phyloP scores from a whole-genome alignment of 1,140 invertebrate species.

The Zaprionus tsacasi region DNA sequence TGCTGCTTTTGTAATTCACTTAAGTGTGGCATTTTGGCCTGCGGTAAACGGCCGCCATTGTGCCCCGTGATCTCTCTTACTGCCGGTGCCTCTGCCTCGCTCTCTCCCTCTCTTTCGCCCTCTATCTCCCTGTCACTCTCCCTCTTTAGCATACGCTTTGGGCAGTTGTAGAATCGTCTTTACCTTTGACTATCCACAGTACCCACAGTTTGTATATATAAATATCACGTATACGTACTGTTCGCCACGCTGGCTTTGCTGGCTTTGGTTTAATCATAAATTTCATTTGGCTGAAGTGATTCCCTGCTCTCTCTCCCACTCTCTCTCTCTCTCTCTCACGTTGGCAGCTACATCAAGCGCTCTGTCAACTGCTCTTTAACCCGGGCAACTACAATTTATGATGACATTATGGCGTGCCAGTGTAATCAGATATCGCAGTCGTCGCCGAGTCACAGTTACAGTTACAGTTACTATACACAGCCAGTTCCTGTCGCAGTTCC shows the following conservation, averaged over 20 bases:
- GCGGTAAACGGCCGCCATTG: slow-evolving; percentile 74
- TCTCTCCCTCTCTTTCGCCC: slow-evolving; percentile 23
- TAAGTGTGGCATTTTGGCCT: slow-evolving; percentile 81
- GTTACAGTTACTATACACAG: slow-evolving; percentile 13
- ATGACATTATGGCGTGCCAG: slow-evolving; percentile 56
- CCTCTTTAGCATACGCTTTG: slow-evolving; percentile 64
- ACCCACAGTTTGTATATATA: not conserved
- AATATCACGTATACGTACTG: not conserved
- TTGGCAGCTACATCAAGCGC: slow-evolving; percentile 22
- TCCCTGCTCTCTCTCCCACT: not conserved
- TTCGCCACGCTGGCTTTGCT: not conserved
- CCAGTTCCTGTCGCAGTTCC: not conserved
- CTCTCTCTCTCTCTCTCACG: too few species aligned
- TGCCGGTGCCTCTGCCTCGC: too few species aligned
- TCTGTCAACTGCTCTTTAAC: slow-evolving; percentile 43
- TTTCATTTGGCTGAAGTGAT: slow-evolving; percentile 61
- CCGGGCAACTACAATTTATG: slow-evolving; percentile 50
- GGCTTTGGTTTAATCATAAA: slow-evolving; percentile 74
- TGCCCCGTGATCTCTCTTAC: slow-evolving; percentile 19
- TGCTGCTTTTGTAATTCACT: slow-evolving; percentile 80
- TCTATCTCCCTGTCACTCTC: not conserved
- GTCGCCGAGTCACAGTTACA: slow-evolving; percentile 15
- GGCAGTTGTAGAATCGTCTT: slow-evolving; percentile 46
- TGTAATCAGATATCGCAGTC: slow-evolving; percentile 40
- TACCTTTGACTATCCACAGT: slow-evolving; percentile 57